These are phyloP conservation scores for Vireo altiloquus DNA, from an alignment of 2,113 vertebrate species.

Conservation along the genomic window DNA sequence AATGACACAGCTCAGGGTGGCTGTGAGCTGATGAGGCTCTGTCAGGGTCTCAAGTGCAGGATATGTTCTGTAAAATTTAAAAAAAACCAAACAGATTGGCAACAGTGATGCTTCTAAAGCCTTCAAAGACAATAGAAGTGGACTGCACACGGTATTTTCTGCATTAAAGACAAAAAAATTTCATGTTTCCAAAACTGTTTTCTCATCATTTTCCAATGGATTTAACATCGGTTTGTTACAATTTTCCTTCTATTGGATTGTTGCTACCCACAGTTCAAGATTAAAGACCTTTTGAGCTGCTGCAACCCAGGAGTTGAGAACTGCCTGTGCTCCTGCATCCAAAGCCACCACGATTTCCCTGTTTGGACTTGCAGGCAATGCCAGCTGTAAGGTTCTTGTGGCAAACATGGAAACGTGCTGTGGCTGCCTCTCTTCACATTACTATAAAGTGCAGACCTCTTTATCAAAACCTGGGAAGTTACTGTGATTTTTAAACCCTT, in stretches of 20 bases:
- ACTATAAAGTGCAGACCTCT: background rate
- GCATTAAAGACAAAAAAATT: background rate
- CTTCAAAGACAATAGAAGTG: background rate
- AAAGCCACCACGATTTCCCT: background rate
- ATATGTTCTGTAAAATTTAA: conserved; percentile 85
- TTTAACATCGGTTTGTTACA: background rate
- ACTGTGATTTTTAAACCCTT: background rate
- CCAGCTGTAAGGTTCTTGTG: background rate
- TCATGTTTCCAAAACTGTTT: background rate
- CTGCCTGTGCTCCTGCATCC: background rate
- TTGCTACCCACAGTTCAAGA: background rate
- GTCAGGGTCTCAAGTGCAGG: conserved; percentile 96
- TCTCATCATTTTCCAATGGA: background rate
- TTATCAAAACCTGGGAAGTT: background rate
- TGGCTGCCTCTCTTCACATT: background rate
- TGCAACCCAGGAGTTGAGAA: background rate
- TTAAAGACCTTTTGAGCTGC: background rate
- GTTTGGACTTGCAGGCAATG: background rate
- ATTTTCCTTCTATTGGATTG: background rate
- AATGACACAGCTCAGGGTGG: conserved; percentile 97
- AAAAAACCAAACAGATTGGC: background rate
- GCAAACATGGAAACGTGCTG: background rate
- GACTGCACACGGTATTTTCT: background rate
- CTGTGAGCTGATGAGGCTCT: conserved; percentile 97
- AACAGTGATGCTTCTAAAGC: background rate